These are phyloP conservation scores for Ryuthela nishihirai DNA, from an alignment of 2,888 invertebrate species.

Conservation along the genomic window DNA sequence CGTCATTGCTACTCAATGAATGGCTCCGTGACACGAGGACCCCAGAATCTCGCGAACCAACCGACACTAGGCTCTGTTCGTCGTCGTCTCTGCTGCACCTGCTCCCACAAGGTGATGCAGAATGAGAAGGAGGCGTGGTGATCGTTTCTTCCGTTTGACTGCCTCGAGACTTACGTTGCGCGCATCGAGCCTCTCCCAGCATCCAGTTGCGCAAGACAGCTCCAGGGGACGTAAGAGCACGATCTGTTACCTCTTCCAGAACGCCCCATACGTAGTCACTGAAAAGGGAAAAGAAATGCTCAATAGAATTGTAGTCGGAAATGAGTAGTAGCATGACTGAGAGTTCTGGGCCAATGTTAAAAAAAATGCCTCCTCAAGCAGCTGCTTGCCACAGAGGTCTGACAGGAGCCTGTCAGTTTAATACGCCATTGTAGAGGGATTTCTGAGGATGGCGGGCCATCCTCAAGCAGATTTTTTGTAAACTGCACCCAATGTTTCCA, in stretches of 20 bases:
- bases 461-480: no score
- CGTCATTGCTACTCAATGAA: conserved; percentile 2
- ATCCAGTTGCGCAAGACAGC: conserved; percentile 2
- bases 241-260: conserved; percentile 8
- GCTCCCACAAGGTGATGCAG: background rate
- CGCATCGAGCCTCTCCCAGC: background rate
- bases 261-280: conserved; percentile 11
- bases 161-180: background rate
- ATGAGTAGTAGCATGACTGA: no score
- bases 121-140: background rate
- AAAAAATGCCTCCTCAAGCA: no score
- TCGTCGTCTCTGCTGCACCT: background rate
- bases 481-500: no score
- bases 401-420: no score
- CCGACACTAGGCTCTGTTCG: conserved; percentile 1
- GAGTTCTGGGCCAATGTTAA: no score
- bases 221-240: conserved; percentile 1
- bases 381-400: no score
- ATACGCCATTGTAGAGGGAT: no score
- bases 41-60: conserved; percentile 5
- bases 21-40: conserved; percentile 6
- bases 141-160: conserved; percentile 1
- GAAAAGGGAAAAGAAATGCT: no score
- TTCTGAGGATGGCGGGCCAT: no score
- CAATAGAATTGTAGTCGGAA: no score